Evolutionary conservation across 1,140 invertebrate genomes (phyloP).

Genomic region (Lamellibrachia luymesi): DNA sequence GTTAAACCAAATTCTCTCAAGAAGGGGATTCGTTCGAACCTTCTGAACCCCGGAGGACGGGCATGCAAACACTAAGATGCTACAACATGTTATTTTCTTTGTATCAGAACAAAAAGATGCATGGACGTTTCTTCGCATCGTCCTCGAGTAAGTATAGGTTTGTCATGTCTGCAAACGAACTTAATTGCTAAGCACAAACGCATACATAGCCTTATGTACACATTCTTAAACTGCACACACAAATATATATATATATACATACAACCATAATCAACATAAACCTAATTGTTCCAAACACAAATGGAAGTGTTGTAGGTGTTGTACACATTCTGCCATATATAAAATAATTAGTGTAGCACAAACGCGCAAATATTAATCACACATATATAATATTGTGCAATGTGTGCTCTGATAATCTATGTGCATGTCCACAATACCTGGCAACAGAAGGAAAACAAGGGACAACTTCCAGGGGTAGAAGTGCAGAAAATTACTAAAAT

Average conservation of each 20-base stretch:
- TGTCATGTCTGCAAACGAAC: neutral
- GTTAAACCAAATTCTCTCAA: too few species aligned
- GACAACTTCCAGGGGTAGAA: too few species aligned
- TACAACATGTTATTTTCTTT: neutral
- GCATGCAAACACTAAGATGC: neutral
- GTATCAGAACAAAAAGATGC: neutral
- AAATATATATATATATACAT: neutral
- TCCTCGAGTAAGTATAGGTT: neutral
- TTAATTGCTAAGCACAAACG: neutral
- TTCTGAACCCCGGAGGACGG: too few species aligned
- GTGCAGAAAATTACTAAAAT: too few species aligned
- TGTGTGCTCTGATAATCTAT: too few species aligned
- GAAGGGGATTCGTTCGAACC: too few species aligned
- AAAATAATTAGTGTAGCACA: neutral
- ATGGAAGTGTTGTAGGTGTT: neutral
- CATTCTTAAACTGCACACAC: neutral
- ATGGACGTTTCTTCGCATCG: neutral
- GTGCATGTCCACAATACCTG: too few species aligned
- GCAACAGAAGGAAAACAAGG: too few species aligned
- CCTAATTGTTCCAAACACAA: neutral
- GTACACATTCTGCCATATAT: neutral
- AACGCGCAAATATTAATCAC: neutral
- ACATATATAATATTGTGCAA: neutral
- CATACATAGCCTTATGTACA: neutral
- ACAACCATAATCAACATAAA: neutral